A percentile compares a stretch with the other conserved stretches of the same genome.
These are phyloP conservation scores for Halocynthia roretzi DNA, from an alignment of 23 tunicate species.

Conservation along the genomic window DNA sequence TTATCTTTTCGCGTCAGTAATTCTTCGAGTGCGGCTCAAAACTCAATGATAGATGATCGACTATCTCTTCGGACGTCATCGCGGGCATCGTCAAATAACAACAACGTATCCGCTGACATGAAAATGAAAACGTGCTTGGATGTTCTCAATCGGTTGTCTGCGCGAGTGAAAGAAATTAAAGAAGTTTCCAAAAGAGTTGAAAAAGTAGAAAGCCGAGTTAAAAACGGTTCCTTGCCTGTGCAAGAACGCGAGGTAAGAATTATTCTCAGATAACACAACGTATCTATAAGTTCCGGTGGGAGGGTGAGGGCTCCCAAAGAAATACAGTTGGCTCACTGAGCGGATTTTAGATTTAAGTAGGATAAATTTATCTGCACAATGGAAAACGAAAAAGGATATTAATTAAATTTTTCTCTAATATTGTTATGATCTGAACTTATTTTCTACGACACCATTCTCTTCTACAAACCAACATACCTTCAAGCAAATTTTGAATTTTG, in stretches of 20 bases:
- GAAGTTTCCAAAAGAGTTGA: slow-evolving; percentile 11
- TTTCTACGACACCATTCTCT: no score
- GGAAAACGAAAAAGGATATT: no score
- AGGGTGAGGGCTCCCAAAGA: no score
- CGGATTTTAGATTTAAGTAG: no score
- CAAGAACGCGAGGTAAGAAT: background rate
- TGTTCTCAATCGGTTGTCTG: slow-evolving; percentile 19
- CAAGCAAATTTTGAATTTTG: no score
- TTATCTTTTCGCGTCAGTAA: no score
- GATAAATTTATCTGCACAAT: no score
- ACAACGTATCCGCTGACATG: background rate
- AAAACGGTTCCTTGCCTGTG: background rate
- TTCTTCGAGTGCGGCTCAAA: no score
- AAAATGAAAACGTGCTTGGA: slow-evolving; percentile 6
- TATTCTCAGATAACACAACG: background rate
- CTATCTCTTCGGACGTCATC: background rate
- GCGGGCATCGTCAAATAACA: background rate
- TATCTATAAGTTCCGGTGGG: background rate
- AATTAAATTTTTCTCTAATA: no score
- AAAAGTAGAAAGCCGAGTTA: background rate
- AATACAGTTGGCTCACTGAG: no score
- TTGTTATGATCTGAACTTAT: background rate
- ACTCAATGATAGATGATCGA: no score
- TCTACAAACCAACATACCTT: no score
- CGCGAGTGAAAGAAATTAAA: slow-evolving; percentile 21